These are phyloP conservation scores for Ammospiza nelsoni DNA, from an alignment of 2,113 vertebrate genomes.

Conservation along the genomic window DNA sequence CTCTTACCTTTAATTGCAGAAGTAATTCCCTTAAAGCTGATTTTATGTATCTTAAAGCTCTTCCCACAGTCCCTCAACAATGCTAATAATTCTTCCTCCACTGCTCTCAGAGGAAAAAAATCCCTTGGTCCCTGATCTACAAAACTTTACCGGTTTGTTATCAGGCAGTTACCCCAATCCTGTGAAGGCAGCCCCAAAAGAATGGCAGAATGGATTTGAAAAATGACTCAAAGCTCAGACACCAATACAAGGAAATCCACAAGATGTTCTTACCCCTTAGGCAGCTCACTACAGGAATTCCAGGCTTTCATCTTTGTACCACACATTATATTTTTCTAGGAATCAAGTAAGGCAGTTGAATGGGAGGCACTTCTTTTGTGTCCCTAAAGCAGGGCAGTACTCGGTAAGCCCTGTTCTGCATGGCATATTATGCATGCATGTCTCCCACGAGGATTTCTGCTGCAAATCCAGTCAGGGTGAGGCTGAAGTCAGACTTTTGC, in stretches of 20 bases:
- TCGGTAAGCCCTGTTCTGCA: background rate
- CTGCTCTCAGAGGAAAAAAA: background rate
- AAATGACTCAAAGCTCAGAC: background rate
- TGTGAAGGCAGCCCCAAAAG: background rate
- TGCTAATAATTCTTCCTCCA: background rate
- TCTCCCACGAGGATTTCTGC: background rate
- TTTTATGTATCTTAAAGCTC: background rate
- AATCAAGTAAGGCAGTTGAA: background rate
- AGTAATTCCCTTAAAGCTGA: background rate
- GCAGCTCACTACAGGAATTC: background rate
- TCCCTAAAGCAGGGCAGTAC: background rate
- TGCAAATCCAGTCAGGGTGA: background rate
- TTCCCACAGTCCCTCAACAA: background rate
- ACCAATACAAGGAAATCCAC: background rate
- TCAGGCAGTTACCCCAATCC: background rate
- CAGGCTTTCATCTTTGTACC: background rate
- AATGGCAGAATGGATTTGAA: background rate
- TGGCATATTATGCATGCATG: accelerated
- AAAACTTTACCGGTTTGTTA: background rate
- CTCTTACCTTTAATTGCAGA: background rate
- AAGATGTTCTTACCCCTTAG: background rate
- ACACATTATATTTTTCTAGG: background rate
- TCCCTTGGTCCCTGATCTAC: background rate
- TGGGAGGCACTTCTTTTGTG: background rate
- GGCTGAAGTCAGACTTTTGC: background rate